Evolutionary conservation across 2,888 invertebrate species (phyloP).

Genomic region (Macrosiphum euphorbiae): DNA sequence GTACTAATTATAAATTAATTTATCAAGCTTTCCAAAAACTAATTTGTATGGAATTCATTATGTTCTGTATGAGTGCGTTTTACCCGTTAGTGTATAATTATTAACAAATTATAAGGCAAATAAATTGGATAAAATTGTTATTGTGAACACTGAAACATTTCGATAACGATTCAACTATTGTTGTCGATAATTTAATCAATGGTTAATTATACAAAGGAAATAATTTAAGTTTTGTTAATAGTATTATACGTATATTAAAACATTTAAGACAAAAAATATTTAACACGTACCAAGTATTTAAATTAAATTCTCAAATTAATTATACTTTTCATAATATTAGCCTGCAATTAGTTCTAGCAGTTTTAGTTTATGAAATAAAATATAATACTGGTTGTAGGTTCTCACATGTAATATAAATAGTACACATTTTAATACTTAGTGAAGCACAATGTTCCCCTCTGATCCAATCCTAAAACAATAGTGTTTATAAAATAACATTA

Average conservation of each 20-base stretch:
- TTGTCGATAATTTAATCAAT: neutral
- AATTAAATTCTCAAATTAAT: neutral
- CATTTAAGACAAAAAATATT: neutral
- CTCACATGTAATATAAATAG: neutral
- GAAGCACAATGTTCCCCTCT: neutral
- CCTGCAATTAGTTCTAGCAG: neutral
- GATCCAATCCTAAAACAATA: neutral
- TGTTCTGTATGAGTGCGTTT: neutral
- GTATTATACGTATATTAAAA: neutral
- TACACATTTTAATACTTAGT: neutral
- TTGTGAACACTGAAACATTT: neutral
- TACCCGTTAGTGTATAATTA: neutral
- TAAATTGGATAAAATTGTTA: neutral
- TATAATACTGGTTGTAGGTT: neutral
- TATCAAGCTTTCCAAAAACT: neutral
- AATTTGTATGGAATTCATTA: neutral
- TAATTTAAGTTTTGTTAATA: neutral
- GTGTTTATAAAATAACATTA: neutral
- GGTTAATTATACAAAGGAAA: neutral
- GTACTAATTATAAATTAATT: neutral
- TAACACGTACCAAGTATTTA: neutral
- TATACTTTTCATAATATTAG: neutral
- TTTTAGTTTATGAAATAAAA: neutral
- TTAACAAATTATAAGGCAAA: neutral
- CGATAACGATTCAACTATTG: neutral